phyloP scores from a whole-genome alignment of 2,888 invertebrate species.

The Ophion obscuratus region DNA sequence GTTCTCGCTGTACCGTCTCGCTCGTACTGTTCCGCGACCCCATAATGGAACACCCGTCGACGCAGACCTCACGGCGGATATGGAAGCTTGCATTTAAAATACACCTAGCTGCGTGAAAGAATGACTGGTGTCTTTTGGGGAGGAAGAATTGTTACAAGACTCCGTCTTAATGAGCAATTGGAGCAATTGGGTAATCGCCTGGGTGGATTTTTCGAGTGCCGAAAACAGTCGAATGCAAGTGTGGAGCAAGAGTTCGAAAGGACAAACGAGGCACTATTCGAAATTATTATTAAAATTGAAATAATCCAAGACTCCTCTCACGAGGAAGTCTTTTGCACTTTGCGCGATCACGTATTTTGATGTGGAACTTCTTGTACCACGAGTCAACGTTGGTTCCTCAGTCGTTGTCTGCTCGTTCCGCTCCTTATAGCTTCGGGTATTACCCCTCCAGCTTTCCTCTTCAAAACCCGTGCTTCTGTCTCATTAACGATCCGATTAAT shows the following conservation, averaged over 20 bases:
- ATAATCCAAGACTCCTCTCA: not conserved
- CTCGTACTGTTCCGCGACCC: not conserved
- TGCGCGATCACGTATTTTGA: not conserved
- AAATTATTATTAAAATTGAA: not conserved
- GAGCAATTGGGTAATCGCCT: not conserved
- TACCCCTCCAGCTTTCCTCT: no score
- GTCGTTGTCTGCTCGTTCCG: no score
- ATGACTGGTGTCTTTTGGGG: not conserved
- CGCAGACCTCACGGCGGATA: not conserved
- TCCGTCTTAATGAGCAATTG: not conserved
- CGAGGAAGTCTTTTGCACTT: not conserved
- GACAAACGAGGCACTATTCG: not conserved
- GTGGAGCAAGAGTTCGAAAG: not conserved
- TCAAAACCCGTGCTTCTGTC: conserved; percentile 71
- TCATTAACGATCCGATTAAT: conserved; percentile 83
- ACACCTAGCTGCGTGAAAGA: not conserved
- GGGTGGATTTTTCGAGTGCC: no score
- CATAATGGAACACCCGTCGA: conserved; percentile 13
- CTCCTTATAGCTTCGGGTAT: no score
- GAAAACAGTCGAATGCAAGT: no score
- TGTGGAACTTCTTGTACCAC: not conserved
- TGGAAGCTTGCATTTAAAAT: conserved; percentile 21
- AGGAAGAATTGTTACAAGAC: not conserved
- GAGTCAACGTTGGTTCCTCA: no score
- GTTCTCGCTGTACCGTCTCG: conserved; percentile 13